Evolutionary conservation across 1,140 invertebrate species (phyloP).

Genomic region (Elysia chlorotica): DNA sequence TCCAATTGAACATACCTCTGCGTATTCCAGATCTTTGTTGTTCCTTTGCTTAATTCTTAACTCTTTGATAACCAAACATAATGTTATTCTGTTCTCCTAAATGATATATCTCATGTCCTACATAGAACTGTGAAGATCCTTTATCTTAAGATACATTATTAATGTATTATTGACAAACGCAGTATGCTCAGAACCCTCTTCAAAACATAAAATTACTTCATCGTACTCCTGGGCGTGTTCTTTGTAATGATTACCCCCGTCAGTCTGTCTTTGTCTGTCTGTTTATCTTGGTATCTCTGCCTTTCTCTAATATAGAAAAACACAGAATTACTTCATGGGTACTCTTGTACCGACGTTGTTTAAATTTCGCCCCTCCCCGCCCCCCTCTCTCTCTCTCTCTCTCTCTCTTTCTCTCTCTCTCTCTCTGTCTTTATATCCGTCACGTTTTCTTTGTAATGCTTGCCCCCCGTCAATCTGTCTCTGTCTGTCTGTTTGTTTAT

Average conservation of each 20-base stretch:
- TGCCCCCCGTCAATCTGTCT: neutral
- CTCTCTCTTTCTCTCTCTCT: neutral
- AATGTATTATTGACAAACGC: no score
- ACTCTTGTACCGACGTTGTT: neutral
- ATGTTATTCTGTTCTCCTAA: no score
- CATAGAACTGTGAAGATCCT: no score
- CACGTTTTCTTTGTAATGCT: neutral
- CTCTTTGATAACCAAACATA: no score
- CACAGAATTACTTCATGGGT: neutral
- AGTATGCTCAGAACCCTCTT: no score
- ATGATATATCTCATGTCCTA: no score
- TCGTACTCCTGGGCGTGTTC: neutral
- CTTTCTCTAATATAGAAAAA: neutral
- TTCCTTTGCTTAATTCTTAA: no score
- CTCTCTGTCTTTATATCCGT: neutral
- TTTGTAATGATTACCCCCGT: neutral
- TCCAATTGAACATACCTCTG: no score
- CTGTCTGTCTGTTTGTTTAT: no score
- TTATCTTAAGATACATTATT: no score
- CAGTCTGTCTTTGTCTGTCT: neutral
- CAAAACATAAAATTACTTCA: no score
- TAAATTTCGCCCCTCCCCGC: neutral
- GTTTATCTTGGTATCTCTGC: neutral
- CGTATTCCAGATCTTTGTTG: no score
- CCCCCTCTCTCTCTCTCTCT: neutral